Evolutionary conservation across 2,113 vertebrate species (phyloP).

Genomic region (Eurypyga helias): DNA sequence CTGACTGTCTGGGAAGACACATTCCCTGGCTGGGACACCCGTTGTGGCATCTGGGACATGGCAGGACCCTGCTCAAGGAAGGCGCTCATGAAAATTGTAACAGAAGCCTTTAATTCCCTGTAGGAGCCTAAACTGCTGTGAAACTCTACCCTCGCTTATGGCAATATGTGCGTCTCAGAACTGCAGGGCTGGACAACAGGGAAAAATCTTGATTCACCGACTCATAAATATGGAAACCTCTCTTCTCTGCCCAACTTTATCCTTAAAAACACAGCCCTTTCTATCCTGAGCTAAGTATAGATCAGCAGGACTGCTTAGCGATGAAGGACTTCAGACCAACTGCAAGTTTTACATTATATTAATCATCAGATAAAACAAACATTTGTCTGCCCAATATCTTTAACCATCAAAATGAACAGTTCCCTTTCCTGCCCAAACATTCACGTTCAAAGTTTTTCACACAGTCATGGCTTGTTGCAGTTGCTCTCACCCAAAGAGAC

Average conservation of each 20-base stretch:
- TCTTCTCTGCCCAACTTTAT: neutral
- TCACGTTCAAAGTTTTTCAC: neutral
- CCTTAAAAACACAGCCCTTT: neutral
- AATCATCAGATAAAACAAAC: neutral
- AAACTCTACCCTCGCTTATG: neutral
- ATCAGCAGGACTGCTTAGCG: neutral
- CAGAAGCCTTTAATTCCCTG: neutral
- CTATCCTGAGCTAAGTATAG: neutral
- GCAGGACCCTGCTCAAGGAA: neutral
- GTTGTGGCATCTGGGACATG: neutral
- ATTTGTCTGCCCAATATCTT: neutral
- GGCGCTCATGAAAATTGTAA: neutral
- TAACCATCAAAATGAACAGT: neutral
- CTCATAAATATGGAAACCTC: neutral
- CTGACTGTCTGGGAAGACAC: neutral
- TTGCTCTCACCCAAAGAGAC: slow-evolving; percentile 88
- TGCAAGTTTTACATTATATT: neutral
- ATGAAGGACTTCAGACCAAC: neutral
- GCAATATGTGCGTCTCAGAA: neutral
- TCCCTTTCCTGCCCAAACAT: neutral
- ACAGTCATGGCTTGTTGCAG: neutral
- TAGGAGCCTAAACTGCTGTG: neutral
- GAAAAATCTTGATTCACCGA: neutral
- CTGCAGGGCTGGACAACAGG: neutral
- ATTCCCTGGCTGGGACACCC: neutral